Conservation (phyloP, 2,797 vertebrate species). For the Enteromius radiatus region DNA sequence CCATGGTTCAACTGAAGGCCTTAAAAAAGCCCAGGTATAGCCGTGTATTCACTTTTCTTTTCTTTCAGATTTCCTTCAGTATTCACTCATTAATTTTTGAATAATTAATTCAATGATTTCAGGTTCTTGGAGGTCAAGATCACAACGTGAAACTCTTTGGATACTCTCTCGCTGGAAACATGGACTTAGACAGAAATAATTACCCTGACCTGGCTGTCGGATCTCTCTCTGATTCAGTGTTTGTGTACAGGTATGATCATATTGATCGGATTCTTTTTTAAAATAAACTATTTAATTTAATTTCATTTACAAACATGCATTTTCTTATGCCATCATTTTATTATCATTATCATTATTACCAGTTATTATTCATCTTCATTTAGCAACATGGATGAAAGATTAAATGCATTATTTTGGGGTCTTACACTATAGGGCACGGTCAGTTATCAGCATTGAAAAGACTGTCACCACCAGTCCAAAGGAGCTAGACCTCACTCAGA, state of each 20-base stretch:
- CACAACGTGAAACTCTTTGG: conserved; percentile 80
- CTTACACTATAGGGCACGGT: conserved; percentile 79
- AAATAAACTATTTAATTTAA: neutral
- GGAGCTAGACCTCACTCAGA: conserved; percentile 85
- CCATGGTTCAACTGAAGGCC: conserved; percentile 81
- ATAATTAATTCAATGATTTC: neutral
- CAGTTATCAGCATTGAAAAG: conserved; percentile 88
- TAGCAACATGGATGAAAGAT: neutral
- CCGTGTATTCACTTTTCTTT: neutral
- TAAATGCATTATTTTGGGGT: conserved; percentile 8
- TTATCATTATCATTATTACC: neutral
- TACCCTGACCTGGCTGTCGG: conserved; percentile 95
- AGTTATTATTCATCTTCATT: neutral
- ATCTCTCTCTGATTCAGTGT: conserved; percentile 90
- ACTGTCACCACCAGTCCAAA: conserved; percentile 81
- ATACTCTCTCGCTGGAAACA: conserved; percentile 94
- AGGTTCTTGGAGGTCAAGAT: conserved; percentile 82
- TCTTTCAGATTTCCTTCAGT: neutral
- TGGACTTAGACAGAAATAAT: conserved; percentile 92
- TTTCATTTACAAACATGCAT: neutral
- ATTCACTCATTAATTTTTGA: neutral
- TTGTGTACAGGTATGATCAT: conserved; percentile 83
- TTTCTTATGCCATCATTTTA: neutral
- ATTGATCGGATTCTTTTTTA: neutral
- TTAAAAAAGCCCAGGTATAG: conserved; percentile 81